Evolutionary conservation across 2,888 invertebrate species (phyloP), one percentile per base, ranked within the genome.

Genomic region (Alcis repandata): DNA sequence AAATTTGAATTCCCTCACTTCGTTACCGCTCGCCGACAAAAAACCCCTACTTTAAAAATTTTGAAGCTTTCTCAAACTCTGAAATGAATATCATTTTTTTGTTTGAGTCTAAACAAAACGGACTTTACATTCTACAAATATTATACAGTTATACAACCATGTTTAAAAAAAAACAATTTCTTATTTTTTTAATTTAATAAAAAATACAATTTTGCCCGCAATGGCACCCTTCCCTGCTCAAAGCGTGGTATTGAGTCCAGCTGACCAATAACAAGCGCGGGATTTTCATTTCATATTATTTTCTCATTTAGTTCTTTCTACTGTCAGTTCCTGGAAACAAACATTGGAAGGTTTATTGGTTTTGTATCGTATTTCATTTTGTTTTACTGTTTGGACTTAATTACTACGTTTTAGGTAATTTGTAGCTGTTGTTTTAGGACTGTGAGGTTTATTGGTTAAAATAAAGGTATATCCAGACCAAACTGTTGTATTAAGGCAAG

Each of bases 261-360:
- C 52, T 59, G 33, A 22, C 36, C 64, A 41, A 49, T 43, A 59
- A 49, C 59, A 59, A 59, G 22, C 38, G 32, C 22, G 22, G 54
- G 59, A 49, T 63, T 59, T 64, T 59, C 49, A 54, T 59, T 64
- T 64, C 64, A 64, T 59, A 59, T 59, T 56, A 56, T 59, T 64
- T 64, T 59, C 59, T 36, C 59, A 49, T 59, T 64, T 38, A 56
- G 49, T 60, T 49, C 43, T 49, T 40, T 43, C 27, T 19, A 41
- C 48, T 54, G 59, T 49, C 56, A 51, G 49, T 43, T 40, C 13
- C 52, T n/a, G 59, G 56, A 45, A 56, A 53, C 33, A 63, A 59
- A 59, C 49, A 64, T 59, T 49, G 22, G 53, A 57, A 51, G 59
- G 49, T 48, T 64, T 64, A 64, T 64, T 59, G 59, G 36, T 49